phyloP scores from a whole-genome alignment of 1,140 invertebrate genomes.

The Vollenhovia emeryi region DNA sequence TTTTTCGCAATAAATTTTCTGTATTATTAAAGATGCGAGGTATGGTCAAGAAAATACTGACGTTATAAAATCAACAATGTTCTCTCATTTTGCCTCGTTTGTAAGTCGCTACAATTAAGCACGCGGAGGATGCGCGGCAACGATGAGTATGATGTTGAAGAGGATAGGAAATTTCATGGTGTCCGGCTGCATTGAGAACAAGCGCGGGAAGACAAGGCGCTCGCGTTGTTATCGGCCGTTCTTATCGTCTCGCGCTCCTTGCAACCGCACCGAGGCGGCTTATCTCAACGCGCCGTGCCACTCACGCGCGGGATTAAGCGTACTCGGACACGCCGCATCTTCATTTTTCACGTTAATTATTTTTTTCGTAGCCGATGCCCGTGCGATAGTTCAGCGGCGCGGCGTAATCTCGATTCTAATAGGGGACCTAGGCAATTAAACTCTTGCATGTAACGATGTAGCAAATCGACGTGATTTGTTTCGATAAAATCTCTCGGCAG shows the following conservation, averaged over 20 bases:
- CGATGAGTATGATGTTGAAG: background rate
- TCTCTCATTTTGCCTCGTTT: background rate
- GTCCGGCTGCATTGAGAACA: slow-evolving; percentile 4
- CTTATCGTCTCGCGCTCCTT: slow-evolving; percentile 20
- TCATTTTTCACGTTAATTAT: slow-evolving; percentile 6
- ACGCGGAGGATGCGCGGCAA: background rate
- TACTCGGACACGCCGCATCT: background rate
- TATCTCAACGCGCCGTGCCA: slow-evolving; percentile 28
- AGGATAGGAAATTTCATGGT: slow-evolving; percentile 23
- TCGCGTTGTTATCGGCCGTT: slow-evolving; percentile 16
- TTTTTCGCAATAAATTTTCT: too few species aligned
- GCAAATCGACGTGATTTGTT: slow-evolving; percentile 42
- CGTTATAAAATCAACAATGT: background rate
- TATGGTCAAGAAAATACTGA: too few species aligned
- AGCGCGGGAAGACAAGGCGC: background rate
- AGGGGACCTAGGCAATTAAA: slow-evolving; percentile 17
- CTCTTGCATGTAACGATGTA: slow-evolving; percentile 11
- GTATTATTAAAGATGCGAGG: too few species aligned
- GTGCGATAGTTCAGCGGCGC: background rate
- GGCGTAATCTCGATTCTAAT: background rate
- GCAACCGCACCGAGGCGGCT: background rate
- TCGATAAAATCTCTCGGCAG: slow-evolving; percentile 15
- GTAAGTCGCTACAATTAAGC: background rate
- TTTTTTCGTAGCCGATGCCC: slow-evolving; percentile 1
- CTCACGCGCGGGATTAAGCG: slow-evolving; percentile 25